A percentile compares a stretch with the other conserved stretches of the same genome.
Conservation (phyloP, 2,113 vertebrate species). For the Desmodus rotundus region DNA sequence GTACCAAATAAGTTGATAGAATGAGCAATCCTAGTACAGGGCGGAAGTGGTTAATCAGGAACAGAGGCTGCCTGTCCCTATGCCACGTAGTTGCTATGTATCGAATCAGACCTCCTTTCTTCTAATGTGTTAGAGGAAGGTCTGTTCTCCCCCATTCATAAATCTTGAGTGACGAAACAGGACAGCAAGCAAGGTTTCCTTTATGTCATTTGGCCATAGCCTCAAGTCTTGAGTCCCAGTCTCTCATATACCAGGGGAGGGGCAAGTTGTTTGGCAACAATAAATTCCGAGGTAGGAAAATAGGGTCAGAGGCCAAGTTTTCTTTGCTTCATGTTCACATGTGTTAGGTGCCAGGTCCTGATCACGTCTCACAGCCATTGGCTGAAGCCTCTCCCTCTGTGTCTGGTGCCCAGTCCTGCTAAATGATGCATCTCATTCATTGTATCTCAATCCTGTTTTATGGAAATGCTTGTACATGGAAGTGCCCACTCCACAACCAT, state of each 20-base stretch:
- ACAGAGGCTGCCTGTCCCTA: neutral
- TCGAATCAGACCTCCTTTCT: neutral
- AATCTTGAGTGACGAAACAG: neutral
- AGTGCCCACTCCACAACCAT: neutral
- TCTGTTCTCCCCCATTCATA: neutral
- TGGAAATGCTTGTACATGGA: neutral
- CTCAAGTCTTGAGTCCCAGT: neutral
- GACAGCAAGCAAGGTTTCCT: neutral
- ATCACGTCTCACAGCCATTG: neutral
- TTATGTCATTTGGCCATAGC: neutral
- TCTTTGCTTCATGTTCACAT: neutral
- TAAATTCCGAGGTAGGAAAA: neutral
- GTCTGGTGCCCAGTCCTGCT: neutral
- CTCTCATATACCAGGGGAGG: neutral
- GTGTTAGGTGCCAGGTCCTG: neutral
- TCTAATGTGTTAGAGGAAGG: neutral
- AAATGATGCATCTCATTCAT: neutral
- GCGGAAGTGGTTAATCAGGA: neutral
- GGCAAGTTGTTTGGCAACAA: neutral
- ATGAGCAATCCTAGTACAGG: neutral
- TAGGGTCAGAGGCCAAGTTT: neutral
- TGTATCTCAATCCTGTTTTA: neutral
- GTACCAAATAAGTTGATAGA: neutral
- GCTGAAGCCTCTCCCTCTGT: neutral
- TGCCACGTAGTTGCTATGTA: neutral